These are phyloP conservation scores for Acleris cristana DNA, from an alignment of 2,888 invertebrate genomes.

Conservation along the genomic window DNA sequence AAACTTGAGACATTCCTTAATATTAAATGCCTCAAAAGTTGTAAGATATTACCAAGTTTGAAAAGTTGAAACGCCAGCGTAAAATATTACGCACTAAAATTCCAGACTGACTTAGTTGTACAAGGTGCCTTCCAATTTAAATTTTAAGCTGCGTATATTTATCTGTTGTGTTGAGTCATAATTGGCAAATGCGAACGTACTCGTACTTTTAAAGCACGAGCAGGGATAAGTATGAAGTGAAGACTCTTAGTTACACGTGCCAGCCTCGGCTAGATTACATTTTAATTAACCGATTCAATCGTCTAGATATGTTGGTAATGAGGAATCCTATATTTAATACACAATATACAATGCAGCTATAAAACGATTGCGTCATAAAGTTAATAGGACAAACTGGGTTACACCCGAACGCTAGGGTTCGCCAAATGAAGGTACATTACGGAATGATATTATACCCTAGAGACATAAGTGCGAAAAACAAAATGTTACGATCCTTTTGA, in stretches of 20 bases:
- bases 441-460: slow-evolving; percentile 23
- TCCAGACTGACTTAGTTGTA: background rate
- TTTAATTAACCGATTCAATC: slow-evolving; percentile 13
- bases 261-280: slow-evolving; percentile 15
- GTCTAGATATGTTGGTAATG: background rate
- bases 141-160: background rate
- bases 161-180: background rate
- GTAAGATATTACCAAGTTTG: slow-evolving; percentile 16
- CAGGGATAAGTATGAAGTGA: slow-evolving; percentile 8
- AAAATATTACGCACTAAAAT: slow-evolving; percentile 11
- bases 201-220: slow-evolving; percentile 4
- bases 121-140: slow-evolving; percentile 1
- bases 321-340: background rate
- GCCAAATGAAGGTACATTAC: slow-evolving; percentile 21
- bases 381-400: slow-evolving; percentile 12
- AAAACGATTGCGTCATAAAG: slow-evolving; percentile 19
- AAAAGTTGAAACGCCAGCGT: slow-evolving; percentile 5
- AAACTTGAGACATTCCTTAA: slow-evolving; percentile 6
- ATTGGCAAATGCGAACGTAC: background rate
- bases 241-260: background rate
- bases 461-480: slow-evolving; percentile 20
- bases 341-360: slow-evolving; percentile 4
- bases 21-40: slow-evolving; percentile 20
- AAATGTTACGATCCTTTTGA: slow-evolving; percentile 24
- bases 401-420: slow-evolving; percentile 18